A percentile compares a stretch with the other conserved stretches of the same genome.
Conservation (phyloP, 2,888 invertebrate genomes). For the Acleris cristana region DNA sequence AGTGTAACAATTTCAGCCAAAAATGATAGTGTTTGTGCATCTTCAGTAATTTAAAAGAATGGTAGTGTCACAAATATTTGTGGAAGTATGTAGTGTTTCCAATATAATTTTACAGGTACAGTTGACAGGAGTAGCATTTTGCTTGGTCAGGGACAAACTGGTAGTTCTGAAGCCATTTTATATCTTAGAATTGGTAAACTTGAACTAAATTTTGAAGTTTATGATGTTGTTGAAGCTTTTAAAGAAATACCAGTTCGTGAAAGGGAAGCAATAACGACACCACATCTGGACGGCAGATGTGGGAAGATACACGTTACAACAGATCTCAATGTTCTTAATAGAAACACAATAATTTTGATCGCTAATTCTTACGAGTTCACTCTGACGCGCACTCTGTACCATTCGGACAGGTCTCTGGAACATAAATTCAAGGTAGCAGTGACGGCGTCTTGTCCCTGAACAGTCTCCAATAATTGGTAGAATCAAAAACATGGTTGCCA, state of each 20-base stretch:
- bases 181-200: not conserved
- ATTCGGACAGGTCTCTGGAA: slow-evolving; percentile 88
- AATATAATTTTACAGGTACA: slow-evolving; percentile 54
- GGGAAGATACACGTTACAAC: slow-evolving; percentile 80
- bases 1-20: not conserved
- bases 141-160: slow-evolving; percentile 66
- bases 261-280: slow-evolving; percentile 73
- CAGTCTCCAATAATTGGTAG: slow-evolving; percentile 20
- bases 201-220: not conserved
- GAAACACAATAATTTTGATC: slow-evolving; percentile 80
- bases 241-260: slow-evolving; percentile 76
- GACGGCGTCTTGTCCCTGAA: slow-evolving; percentile 66
- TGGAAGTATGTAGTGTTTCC: slow-evolving; percentile 34
- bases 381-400: slow-evolving; percentile 93
- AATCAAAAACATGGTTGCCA: slow-evolving; percentile 30
- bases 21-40: slow-evolving; percentile 16
- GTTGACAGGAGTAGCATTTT: slow-evolving; percentile 64
- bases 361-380: slow-evolving; percentile 91
- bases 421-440: slow-evolving; percentile 78
- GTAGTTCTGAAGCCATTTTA: slow-evolving; percentile 59
- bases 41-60: slow-evolving; percentile 15
- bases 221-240: not conserved
- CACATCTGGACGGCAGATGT: slow-evolving; percentile 82
- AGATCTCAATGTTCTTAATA: slow-evolving; percentile 73
- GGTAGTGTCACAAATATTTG: slow-evolving; percentile 18